A percentile compares a stretch with the other conserved stretches of the same genome.
Conservation (phyloP, 2,888 invertebrate genomes). For the Drosophila siamana region DNA sequence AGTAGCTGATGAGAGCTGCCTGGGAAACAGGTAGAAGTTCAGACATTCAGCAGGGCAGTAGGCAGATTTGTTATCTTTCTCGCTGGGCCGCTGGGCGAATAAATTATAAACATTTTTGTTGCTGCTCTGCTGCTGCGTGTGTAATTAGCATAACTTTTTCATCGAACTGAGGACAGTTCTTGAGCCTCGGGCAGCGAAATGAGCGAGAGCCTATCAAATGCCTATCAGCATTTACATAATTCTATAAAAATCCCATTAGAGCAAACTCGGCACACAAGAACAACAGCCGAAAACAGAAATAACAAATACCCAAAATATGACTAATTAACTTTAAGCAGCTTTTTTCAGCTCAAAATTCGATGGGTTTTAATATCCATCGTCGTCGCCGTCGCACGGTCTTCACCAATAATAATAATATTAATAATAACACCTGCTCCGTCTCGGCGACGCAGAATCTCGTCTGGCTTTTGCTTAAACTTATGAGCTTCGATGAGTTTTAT, state of each 20-base stretch:
- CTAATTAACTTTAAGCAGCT: slow-evolving; percentile 76
- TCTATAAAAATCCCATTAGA: slow-evolving; percentile 75
- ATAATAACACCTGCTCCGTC: slow-evolving; percentile 59
- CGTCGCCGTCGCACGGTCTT: slow-evolving; percentile 1
- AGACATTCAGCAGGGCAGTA: slow-evolving; percentile 2
- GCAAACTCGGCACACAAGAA: slow-evolving; percentile 24
- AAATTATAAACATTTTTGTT: slow-evolving; percentile 48
- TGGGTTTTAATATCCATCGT: slow-evolving; percentile 37
- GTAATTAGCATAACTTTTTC: slow-evolving; percentile 71
- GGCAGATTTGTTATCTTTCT: slow-evolving; percentile 25
- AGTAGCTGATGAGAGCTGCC: neutral
- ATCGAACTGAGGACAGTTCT: slow-evolving; percentile 36
- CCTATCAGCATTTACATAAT: slow-evolving; percentile 77
- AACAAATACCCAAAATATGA: slow-evolving; percentile 56
- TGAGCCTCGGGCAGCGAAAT: slow-evolving; percentile 7
- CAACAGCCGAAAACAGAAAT: slow-evolving; percentile 30
- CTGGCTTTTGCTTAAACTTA: slow-evolving; percentile 7
- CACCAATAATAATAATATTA: too few species aligned
- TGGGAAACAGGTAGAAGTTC: slow-evolving; percentile 11
- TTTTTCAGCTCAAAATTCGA: slow-evolving; percentile 25
- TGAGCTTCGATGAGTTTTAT: slow-evolving; percentile 7
- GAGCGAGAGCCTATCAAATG: slow-evolving; percentile 66
- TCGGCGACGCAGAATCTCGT: too few species aligned
- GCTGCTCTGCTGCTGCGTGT: slow-evolving; percentile 8
- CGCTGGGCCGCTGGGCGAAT: slow-evolving; percentile 20